Base-by-base conservation (phyloP, 2,113 vertebrate species). In the Notarius quadriscutis region DNA sequence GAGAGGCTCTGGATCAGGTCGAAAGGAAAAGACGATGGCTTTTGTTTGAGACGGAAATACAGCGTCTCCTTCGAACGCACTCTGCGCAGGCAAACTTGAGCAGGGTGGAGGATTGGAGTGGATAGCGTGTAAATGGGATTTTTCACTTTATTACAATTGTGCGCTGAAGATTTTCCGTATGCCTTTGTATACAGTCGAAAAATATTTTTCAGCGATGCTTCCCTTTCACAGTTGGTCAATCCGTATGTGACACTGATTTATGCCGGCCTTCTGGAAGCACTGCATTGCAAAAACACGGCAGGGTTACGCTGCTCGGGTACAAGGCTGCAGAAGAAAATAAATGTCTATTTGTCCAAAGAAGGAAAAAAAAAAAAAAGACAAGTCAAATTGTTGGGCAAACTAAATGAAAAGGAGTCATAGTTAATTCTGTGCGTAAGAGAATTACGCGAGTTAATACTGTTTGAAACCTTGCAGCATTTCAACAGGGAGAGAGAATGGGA, bases 1-100 rank as follows among this genome's bases (percentile, higher is more conserved):
- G 89, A 90, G 88, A 89, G 74, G 58, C 79, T 89, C n/a, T 83
- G 82, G 88, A 84, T 86, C 50, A 41, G 69, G 82, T 77, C 81
- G 67, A 84, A 88, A 79, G 69, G 62, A 84, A 87, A 82, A 82
- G 50, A 85, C 74, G 30, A 11, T 48, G 57, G 84, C 80, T 69
- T 90, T 87, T 86, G 86, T 89, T 81, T 90, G 90, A 90, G 50
- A 89, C 69, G 72, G 84, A 88, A 85, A 83, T 87, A 84, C 83
- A 89, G 60, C 17, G 72, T 22, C 79, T 51, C 41, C 25, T 80
- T 71, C 62, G 65, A 78, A 63, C 51, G 55, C 57, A 55, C 53
- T 82, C 58, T 18, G 72, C 53, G 5, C 75, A 34, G 60, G 78
- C 14, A 25, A 51, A 51, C 77, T 81, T 18, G 55, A 71, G 77